Percentiles rank a stretch among this genome's conserved stretches.
These are phyloP conservation scores for Caerostris extrusa DNA, from an alignment of 1,140 invertebrate genomes.

Conservation along the genomic window DNA sequence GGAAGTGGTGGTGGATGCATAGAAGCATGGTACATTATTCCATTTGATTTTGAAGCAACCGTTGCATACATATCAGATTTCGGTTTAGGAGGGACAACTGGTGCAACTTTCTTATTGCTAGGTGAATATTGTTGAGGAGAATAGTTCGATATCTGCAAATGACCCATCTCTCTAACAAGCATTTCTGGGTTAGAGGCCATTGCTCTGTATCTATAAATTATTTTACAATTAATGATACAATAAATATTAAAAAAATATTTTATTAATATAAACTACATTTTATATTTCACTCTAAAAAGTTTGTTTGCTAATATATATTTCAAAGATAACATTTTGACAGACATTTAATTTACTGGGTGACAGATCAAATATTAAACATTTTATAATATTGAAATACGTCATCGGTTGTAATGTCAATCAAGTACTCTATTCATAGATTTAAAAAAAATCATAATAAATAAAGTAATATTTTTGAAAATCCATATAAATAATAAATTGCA, in stretches of 20 bases:
- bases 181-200: constrained; percentile 71
- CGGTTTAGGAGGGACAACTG: constrained; percentile 90
- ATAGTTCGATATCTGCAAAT: constrained; percentile 71
- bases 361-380: neutral
- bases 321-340: neutral
- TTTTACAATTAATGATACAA: neutral
- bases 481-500: neutral
- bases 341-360: neutral
- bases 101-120: constrained; percentile 85
- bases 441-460: neutral
- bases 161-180: constrained; percentile 72
- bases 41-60: constrained; percentile 67
- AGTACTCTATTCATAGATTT: neutral
- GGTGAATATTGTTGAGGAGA: constrained; percentile 75
- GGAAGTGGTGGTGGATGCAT: constrained; percentile 32
- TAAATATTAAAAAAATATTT: neutral
- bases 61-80: constrained; percentile 81
- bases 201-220: neutral
- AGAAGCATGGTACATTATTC: constrained; percentile 61
- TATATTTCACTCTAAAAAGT: neutral
- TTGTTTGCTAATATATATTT: neutral
- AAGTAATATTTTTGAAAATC: neutral
- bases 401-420: neutral
- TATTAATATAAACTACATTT: neutral
- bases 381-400: neutral